Conservation (phyloP, 2,113 vertebrate species). For the Rana temporaria region DNA sequence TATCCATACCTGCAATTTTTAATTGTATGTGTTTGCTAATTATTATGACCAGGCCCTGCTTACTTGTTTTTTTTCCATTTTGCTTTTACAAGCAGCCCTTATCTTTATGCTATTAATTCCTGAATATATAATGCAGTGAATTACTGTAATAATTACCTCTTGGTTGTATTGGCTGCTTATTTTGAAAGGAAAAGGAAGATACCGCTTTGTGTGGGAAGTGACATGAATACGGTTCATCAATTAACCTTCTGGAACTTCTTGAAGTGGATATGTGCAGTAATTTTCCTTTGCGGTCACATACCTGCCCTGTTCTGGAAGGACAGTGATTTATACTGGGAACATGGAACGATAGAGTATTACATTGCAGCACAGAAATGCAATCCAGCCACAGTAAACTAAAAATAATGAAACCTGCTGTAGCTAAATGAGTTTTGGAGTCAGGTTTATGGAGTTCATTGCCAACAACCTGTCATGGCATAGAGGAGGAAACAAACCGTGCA, state of each 20-base stretch:
- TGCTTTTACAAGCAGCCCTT: no score
- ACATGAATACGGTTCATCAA: neutral
- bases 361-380: conserved; percentile 24
- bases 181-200: neutral
- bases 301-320: neutral
- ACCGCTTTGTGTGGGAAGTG: neutral
- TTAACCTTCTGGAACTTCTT: no score
- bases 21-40: no score
- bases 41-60: no score
- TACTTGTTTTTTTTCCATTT: no score
- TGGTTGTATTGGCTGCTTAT: neutral
- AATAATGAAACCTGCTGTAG: conserved; percentile 40
- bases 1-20: no score
- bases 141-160: neutral
- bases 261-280: neutral
- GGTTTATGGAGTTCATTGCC: conserved; percentile 32
- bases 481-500: conserved; percentile 33
- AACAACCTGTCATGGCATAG: conserved; percentile 37
- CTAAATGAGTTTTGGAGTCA: conserved; percentile 34
- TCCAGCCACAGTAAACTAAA: conserved; percentile 31
- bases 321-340: conserved; percentile 8
- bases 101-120: no score
- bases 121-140: neutral
- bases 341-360: conserved; percentile 41
- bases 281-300: neutral